A percentile compares a stretch with the other conserved stretches of the same genome.
These are phyloP conservation scores for Sciurus niger DNA, from an alignment of 2,113 vertebrate species.

Conservation along the genomic window DNA sequence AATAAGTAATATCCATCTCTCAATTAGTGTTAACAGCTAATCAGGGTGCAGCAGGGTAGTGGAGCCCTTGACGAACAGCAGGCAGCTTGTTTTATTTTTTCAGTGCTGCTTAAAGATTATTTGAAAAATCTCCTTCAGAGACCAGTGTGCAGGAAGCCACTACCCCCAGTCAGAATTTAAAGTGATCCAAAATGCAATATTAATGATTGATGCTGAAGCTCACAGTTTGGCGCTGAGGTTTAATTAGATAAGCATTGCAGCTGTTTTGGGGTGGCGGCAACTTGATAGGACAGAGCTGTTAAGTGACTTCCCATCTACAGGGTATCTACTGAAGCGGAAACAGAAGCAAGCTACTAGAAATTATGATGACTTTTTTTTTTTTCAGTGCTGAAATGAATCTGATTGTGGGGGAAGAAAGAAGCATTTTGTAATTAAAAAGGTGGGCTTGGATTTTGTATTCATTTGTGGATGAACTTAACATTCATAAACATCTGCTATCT, in stretches of 20 bases:
- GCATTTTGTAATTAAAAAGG: constrained; percentile 71
- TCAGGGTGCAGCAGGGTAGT: constrained; percentile 69
- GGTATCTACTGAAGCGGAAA: constrained; percentile 76
- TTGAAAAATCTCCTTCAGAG: constrained; percentile 83
- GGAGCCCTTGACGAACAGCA: constrained; percentile 68
- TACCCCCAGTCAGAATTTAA: constrained; percentile 80
- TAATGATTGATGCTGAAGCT: constrained; percentile 77
- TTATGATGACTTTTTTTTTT: constrained; percentile 43
- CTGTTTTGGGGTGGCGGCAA: constrained; percentile 77
- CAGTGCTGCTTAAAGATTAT: constrained; percentile 79
- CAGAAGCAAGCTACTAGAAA: constrained; percentile 64
- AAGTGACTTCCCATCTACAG: constrained; percentile 67
- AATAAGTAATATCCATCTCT: constrained; percentile 76
- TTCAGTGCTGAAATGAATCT: constrained; percentile 60
- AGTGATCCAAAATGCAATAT: constrained; percentile 79
- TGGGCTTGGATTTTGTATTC: constrained; percentile 38
- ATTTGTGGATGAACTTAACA: constrained; percentile 56
- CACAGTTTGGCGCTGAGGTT: constrained; percentile 77
- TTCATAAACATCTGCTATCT: not conserved
- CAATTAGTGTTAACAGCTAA: constrained; percentile 82
- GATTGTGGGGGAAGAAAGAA: constrained; percentile 19
- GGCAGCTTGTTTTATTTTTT: constrained; percentile 80
- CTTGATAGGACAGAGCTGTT: constrained; percentile 73
- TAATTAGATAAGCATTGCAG: constrained; percentile 83
- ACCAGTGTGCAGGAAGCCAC: constrained; percentile 69